phyloP scores from a whole-genome alignment of 2,888 invertebrate genomes.

The Incurvaria masculella region DNA sequence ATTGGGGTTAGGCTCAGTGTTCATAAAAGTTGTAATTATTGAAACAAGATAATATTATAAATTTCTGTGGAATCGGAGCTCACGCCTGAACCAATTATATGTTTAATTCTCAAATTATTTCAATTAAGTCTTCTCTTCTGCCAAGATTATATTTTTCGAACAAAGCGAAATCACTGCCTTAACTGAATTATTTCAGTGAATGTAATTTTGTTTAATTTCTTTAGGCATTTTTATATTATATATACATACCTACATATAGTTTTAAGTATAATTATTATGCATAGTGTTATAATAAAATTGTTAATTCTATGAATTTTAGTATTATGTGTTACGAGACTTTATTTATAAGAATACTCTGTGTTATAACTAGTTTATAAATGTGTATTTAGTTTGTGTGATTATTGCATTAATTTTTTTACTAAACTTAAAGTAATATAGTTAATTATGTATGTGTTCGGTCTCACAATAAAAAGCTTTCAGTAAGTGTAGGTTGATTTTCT shows the following conservation, averaged over 20 bases:
- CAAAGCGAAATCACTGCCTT: slow-evolving; percentile 40
- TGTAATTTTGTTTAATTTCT: not conserved
- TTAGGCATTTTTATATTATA: not conserved
- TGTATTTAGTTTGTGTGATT: not conserved
- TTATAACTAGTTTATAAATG: not conserved
- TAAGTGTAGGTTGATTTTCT: too few species aligned
- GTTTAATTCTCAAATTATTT: too few species aligned
- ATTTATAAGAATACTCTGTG: slow-evolving; percentile 3
- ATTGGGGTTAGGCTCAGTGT: too few species aligned
- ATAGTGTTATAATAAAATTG: slow-evolving; percentile 3
- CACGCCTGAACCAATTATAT: too few species aligned
- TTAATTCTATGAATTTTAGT: slow-evolving; percentile 4
- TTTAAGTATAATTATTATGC: not conserved
- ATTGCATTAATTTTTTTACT: not conserved
- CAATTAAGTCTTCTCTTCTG: too few species aligned
- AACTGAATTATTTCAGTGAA: slow-evolving; percentile 27
- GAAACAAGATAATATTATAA: too few species aligned
- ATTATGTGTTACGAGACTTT: slow-evolving; percentile 5
- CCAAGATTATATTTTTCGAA: too few species aligned
- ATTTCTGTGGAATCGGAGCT: too few species aligned
- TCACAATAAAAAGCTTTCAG: too few species aligned
- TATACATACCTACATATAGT: not conserved
- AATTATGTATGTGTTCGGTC: not conserved
- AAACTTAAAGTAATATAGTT: not conserved
- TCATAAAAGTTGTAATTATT: too few species aligned